Evolutionary conservation across 2,797 vertebrate genomes (phyloP), one percentile per base, ranked within the genome.

Genomic region (Hyperoplus lanceolatus): DNA sequence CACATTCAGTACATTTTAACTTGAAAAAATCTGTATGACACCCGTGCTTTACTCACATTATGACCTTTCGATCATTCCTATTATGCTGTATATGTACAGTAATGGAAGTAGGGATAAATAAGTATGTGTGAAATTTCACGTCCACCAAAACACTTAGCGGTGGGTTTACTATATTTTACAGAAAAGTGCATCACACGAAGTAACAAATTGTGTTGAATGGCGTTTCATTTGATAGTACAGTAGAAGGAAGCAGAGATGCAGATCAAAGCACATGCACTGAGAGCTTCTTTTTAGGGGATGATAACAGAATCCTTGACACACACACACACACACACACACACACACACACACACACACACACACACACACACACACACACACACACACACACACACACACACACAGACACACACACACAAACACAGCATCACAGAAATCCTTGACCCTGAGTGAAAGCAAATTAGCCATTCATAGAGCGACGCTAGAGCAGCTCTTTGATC

Each of bases 401-500:
- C 29, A 29, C 29, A 29, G 2, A 29, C 29, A 29, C 29, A 29
- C 29, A 29, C 29, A 29, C 29, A 29, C 29, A 29, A 2, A 29
- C 29, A 29, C 29, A 29, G 21, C 21, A 21, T 21, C 29, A 29
- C 29, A 29, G 29, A 29, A 86, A 86, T 79, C 82, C 70, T 81
- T 91, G 79, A 91, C 87, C 89, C 50, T 41, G 69, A 53, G 42
- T 73, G 38, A 77, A 74, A 75, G 45, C 45, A 68, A 75, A 88
- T 91, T 77, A 88, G 80, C 62, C 85, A 92, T 91, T 90, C 83
- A 87, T 69, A 61, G 60, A 14, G 66, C 57, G 2, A 86, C 0
- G 50, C 56, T 65, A 16, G 45, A 83, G 77, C 69, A 85, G 75
- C 53, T 75, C 90, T 94, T 94, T 94, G 90, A 94, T 93, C 87